Evolutionary conservation across 1,140 invertebrate species (phyloP).

Genomic region (Archivesica marissinica): DNA sequence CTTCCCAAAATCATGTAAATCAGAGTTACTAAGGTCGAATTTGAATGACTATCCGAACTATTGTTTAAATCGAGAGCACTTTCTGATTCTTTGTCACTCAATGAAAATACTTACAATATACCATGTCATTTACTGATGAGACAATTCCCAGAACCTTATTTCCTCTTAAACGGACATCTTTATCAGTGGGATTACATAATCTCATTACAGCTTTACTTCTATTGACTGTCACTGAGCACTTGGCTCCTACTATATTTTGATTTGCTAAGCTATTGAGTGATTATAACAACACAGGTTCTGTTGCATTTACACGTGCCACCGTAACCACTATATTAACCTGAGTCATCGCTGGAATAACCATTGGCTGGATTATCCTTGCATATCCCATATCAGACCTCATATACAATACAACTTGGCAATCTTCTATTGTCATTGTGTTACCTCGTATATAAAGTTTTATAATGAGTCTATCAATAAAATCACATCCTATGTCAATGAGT

Average conservation of each 20-base stretch:
- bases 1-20: conserved; percentile 27
- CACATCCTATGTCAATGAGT: conserved; percentile 31
- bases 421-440: conserved; percentile 1
- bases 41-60: background rate
- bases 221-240: conserved; percentile 4
- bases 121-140: background rate
- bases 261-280: background rate
- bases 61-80: background rate
- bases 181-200: background rate
- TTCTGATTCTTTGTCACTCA: background rate
- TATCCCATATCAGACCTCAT: conserved; percentile 1
- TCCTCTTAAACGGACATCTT: background rate
- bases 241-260: background rate
- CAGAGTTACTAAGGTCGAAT: conserved; percentile 6
- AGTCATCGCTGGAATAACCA: background rate
- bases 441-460: background rate
- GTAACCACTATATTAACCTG: background rate
- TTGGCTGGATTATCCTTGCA: background rate
- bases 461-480: conserved; percentile 11
- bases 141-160: conserved; percentile 8
- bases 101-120: background rate
- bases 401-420: conserved; percentile 1
- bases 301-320: background rate
- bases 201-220: background rate
- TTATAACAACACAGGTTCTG: background rate